Conservation (phyloP, 2,113 vertebrate species). For the Emydocephalus ijimae region DNA sequence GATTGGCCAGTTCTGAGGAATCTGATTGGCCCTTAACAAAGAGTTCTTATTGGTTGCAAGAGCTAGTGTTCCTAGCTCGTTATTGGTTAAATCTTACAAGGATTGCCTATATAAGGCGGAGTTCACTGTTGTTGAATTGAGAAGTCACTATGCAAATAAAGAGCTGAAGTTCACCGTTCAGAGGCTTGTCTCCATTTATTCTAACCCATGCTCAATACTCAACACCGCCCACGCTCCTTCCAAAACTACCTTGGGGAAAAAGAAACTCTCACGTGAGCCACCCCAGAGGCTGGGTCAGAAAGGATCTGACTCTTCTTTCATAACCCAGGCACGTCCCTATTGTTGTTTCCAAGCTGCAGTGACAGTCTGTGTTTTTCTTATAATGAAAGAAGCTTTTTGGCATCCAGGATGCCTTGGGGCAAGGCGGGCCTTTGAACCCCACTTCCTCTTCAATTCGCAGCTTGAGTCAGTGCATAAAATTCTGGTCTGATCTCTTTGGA, state of each 20-base stretch:
- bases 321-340: background rate
- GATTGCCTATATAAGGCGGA: too few species aligned
- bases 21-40: too few species aligned
- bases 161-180: too few species aligned
- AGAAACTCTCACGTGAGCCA: background rate
- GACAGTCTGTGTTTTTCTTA: background rate
- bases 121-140: too few species aligned
- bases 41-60: too few species aligned
- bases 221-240: background rate
- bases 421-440: background rate
- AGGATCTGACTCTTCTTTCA: background rate
- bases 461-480: background rate
- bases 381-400: background rate
- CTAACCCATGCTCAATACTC: too few species aligned
- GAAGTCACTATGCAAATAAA: too few species aligned
- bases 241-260: background rate
- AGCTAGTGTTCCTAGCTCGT: too few species aligned
- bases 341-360: background rate
- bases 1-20: too few species aligned
- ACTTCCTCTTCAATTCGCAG: background rate
- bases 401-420: too few species aligned
- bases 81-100: too few species aligned
- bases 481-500: background rate
- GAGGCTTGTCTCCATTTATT: too few species aligned
- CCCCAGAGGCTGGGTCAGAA: background rate